Evolutionary conservation across 2,888 invertebrate species (phyloP).

Genomic region (Drosophila barbarae): DNA sequence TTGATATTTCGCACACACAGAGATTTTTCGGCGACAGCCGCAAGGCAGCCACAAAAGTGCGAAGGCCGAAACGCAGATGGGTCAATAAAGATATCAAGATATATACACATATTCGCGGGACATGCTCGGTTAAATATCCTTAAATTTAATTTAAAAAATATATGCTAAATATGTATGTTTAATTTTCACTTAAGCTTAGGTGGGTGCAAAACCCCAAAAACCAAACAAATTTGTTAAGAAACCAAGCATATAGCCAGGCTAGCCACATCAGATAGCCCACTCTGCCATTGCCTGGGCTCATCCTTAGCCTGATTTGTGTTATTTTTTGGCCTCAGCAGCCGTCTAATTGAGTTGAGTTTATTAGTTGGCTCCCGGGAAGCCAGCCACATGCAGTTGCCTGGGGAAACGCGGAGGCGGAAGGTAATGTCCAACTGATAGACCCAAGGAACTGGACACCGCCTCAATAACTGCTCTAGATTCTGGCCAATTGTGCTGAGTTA

Average conservation of each 20-base stretch:
- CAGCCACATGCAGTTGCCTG: constrained; percentile 18
- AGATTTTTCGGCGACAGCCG: constrained; percentile 10
- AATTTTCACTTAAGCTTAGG: not conserved
- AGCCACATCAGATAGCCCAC: not conserved
- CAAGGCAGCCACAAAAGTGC: constrained; percentile 38
- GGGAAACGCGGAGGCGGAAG: constrained; percentile 14
- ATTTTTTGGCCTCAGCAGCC: constrained; percentile 49
- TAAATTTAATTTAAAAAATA: not conserved
- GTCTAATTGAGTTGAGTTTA: constrained; percentile 66
- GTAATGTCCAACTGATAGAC: constrained; percentile 24
- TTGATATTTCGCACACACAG: constrained; percentile 22
- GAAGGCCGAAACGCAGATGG: constrained; percentile 21
- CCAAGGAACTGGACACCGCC: constrained; percentile 2
- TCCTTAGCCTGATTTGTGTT: not conserved
- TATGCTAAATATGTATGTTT: not conserved
- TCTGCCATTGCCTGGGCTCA: not conserved
- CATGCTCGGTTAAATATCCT: not conserved
- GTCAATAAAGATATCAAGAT: not conserved
- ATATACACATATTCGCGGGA: not conserved
- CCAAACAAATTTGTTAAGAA: not conserved
- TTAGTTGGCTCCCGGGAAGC: constrained; percentile 51
- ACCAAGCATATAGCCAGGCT: no score
- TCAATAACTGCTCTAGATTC: not conserved
- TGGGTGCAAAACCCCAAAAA: not conserved
- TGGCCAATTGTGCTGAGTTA: constrained; percentile 33